Evolutionary conservation across 2,113 vertebrate species (phyloP).

Genomic region (Scomber scombrus): DNA sequence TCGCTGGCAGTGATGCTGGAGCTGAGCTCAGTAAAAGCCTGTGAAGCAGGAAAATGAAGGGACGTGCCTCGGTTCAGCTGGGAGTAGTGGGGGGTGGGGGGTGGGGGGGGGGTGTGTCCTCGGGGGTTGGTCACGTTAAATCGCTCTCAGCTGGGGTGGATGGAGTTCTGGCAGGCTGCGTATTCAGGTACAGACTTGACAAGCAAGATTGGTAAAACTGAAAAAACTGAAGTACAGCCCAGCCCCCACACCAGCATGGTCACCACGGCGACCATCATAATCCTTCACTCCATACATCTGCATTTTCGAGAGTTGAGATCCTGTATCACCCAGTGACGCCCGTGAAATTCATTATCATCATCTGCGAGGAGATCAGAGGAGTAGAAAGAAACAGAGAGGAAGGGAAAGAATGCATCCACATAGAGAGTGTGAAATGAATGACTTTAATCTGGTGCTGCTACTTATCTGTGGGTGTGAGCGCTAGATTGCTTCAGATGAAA

Average conservation of each 20-base stretch:
- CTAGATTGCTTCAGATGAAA: slow-evolving; percentile 36
- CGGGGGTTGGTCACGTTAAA: not conserved
- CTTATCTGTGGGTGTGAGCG: slow-evolving; percentile 34
- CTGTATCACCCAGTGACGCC: not conserved
- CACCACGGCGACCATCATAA: not conserved
- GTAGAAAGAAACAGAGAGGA: not conserved
- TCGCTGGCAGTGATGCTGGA: slow-evolving; percentile 3
- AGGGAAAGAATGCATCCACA: slow-evolving; percentile 9
- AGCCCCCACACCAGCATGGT: not conserved
- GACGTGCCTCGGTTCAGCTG: not conserved
- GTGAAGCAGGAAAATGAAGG: slow-evolving; percentile 4
- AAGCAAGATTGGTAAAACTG: not conserved
- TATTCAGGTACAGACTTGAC: not conserved
- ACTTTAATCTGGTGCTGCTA: slow-evolving; percentile 58
- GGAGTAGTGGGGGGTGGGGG: not conserved
- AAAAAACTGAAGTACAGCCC: not conserved
- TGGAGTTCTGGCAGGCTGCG: not conserved
- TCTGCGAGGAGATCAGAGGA: slow-evolving; percentile 44
- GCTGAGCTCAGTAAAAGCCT: slow-evolving; percentile 11
- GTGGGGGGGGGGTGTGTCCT: too few species aligned
- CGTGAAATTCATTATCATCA: slow-evolving; percentile 38
- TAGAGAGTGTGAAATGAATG: slow-evolving; percentile 32
- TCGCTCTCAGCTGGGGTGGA: slow-evolving; percentile 10
- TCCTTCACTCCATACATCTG: slow-evolving; percentile 13
- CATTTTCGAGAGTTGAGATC: slow-evolving; percentile 7